These are phyloP conservation scores for Urocolius indicus DNA, from an alignment of 2,113 vertebrate species.

Conservation along the genomic window DNA sequence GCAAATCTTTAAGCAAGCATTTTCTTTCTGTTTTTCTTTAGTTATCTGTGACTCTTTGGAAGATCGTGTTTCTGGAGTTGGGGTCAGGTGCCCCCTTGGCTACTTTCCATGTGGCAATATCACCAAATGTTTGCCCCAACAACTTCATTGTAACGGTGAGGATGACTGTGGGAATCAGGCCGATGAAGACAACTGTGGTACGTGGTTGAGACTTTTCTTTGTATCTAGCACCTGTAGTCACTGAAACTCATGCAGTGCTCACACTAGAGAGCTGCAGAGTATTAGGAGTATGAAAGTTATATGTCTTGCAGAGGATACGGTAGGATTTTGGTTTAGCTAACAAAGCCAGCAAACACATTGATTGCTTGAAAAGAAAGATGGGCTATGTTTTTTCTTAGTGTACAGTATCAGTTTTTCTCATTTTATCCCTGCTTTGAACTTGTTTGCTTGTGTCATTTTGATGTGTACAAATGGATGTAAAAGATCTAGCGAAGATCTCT, in stretches of 20 bases:
- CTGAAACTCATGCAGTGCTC: neutral
- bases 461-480: neutral
- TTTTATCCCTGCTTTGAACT: neutral
- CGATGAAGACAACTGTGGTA: conserved; percentile 94
- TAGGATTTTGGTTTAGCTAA: neutral
- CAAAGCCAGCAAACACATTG: neutral
- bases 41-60: conserved; percentile 72
- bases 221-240: neutral
- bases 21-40: conserved; percentile 38
- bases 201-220: conserved; percentile 28
- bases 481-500: neutral
- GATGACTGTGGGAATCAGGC: conserved; percentile 93
- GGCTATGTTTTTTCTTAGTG: neutral
- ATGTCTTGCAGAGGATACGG: neutral
- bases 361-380: neutral
- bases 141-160: conserved; percentile 91
- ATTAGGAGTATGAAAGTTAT: neutral
- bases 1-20: neutral
- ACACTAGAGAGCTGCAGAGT: neutral
- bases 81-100: conserved; percentile 83
- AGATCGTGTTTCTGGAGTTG: conserved; percentile 66
- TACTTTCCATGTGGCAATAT: conserved; percentile 94
- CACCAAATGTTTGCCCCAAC: conserved; percentile 90
- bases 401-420: neutral
- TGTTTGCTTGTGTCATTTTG: neutral